Evolutionary conservation across 1,140 invertebrate species (phyloP), one percentile per base, ranked within the genome.

Genomic region (Caenorhabditis brenneri): DNA sequence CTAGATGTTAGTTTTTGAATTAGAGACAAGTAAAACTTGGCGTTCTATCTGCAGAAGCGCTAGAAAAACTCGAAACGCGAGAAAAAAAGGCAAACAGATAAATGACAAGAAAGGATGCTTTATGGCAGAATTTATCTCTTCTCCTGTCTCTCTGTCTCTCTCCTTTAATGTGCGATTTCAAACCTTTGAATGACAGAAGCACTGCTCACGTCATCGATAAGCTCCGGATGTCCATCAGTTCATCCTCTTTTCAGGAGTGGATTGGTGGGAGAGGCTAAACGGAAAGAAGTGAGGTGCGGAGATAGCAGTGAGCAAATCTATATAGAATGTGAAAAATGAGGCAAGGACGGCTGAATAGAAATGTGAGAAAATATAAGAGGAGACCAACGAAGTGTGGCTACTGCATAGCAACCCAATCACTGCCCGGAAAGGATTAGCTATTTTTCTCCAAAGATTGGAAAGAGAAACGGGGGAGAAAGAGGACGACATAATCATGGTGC

Each of bases 331-430:
- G n/a, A n/a, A n/a, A n/a, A n/a, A n/a, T n/a, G n/a, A n/a, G n/a
- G n/a, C n/a, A n/a, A n/a, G n/a, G n/a, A n/a, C n/a, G n/a, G n/a
- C n/a, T n/a, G n/a, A n/a, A 10, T 3, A 31, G 33, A 46, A 42
- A 74, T 74, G 65, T 74, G 65, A 74, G 65, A 74, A 74, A 27
- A 74, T 42, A 16, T 12, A 36, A 16, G 19, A 65, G 7, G 22
- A 5, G n/a, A 16, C 5, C 10, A 36, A 24, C 12, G 31, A 27
- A 29, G 9, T 22, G 19, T 42, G 39, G 39, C 39, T 5, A 15
- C 58, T 12, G 12, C 65, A 24, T 74, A 74, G 65, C 65, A 74
- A 74, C 65, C 65, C 65, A 74, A 74, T 74, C 65, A 74, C 65
- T 74, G 53, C 36, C 65, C 36, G 42, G 10, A n/a, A 42, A 74